Evolutionary conservation across 2,113 vertebrate species (phyloP).

Genomic region (Brachyhypopomus gauderio): DNA sequence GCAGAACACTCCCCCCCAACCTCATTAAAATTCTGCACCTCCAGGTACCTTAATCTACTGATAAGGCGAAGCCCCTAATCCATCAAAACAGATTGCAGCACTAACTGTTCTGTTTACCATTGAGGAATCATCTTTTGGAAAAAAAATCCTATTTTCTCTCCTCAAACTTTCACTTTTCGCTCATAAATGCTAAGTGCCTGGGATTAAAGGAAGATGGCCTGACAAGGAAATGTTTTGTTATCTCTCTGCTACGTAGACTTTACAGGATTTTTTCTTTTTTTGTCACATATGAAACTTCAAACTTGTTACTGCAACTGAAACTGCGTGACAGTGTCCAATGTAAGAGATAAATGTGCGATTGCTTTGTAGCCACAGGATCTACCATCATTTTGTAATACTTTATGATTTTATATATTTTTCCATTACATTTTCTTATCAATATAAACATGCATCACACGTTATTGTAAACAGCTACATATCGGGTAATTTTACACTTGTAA

Average conservation of each 20-base stretch:
- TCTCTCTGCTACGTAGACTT: not conserved
- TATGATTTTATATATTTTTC: no score
- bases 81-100: slow-evolving; percentile 63
- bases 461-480: no score
- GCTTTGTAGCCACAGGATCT: not conserved
- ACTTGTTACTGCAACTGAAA: not conserved
- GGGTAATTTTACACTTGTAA: no score
- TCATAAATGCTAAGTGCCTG: slow-evolving; percentile 39
- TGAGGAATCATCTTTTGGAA: slow-evolving; percentile 57
- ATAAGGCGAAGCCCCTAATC: slow-evolving; percentile 73
- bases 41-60: slow-evolving; percentile 68
- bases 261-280: not conserved
- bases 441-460: no score
- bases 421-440: no score
- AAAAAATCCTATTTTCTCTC: not conserved
- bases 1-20: slow-evolving; percentile 54
- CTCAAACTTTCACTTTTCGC: slow-evolving; percentile 50
- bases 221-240: slow-evolving; percentile 37
- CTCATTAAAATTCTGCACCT: slow-evolving; percentile 65
- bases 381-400: not conserved
- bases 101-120: slow-evolving; percentile 64
- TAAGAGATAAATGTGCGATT: not conserved
- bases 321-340: not conserved
- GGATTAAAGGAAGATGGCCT: slow-evolving; percentile 35
- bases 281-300: not conserved